Evolutionary conservation across 2,888 invertebrate genomes (phyloP), one percentile per base, ranked within the genome.

Genomic region (Pecten maximus): DNA sequence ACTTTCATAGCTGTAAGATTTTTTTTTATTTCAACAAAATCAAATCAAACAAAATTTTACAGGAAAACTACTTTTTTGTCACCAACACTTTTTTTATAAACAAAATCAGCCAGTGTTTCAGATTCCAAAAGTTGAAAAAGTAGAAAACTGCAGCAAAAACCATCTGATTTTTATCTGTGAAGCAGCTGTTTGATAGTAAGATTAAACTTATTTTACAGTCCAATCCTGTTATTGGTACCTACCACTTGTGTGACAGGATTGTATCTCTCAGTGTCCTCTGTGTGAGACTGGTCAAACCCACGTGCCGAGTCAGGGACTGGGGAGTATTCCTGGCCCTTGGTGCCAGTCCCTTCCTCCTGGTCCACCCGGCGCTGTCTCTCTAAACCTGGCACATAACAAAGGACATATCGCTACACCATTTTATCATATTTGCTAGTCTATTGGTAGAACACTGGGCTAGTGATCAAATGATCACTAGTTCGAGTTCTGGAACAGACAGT

Each of bases 261-360:
- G 88, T 94, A 95, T 91, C 94, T 92, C 87, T 95, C 95, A 40
- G 95, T 95, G 88, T 95, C 95, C 54, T 95, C 95, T n/a, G 95
- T 95, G 88, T 95, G 94, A 0, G 95, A 95, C 15, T 94, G 91
- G 90, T 95, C 95, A 93, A 95, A 95, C 2, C 95, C 94, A 8
- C 91, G 40, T 40, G 91, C 87, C 35, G 90, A 89, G 40, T 35
- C 39, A n/a, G 54, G 44, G 40, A 35, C 54, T 2, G 89, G 54
- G 2, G 86, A 44, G 44, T 88, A 35, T 19, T 88, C 89, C 10
- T 87, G 90, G 19, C 91, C 92, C 19, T 87, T 88, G n/a, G 89
- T 90, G 90, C 88, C 40, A 4, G 92, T 88, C n/a, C 50, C 86
- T 15, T 92, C 90, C 15, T 91, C 91, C n/a, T 92, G 92, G 39